phyloP scores from a whole-genome alignment of 2,113 vertebrate species.

The Otocyon megalotis region DNA sequence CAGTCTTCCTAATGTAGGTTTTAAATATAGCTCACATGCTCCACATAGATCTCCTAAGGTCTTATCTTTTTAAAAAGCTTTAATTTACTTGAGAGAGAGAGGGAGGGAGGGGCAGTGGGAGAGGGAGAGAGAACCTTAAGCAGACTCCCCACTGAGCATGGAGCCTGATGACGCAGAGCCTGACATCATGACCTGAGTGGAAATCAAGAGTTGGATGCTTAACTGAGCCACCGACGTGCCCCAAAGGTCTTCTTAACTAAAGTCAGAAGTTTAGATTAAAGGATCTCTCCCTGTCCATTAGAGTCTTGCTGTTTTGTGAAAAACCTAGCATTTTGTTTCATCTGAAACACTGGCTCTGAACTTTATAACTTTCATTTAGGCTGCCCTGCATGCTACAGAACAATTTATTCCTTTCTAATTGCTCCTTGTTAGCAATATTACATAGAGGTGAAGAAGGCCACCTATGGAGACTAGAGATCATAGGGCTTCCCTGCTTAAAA shows the following conservation, averaged over 20 bases:
- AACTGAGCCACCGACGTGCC: background rate
- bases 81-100: background rate
- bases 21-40: background rate
- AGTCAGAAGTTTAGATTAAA: background rate
- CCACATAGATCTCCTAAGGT: background rate
- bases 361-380: background rate
- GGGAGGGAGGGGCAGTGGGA: background rate
- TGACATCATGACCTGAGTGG: background rate
- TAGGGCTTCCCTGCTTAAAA: background rate
- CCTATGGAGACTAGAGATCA: background rate
- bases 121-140: background rate
- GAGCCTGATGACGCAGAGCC: background rate
- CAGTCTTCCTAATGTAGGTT: background rate
- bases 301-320: background rate
- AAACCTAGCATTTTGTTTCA: background rate
- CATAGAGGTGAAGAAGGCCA: background rate
- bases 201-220: background rate
- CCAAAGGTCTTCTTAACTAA: background rate
- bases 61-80: background rate
- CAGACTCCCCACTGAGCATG: fast-evolving
- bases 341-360: background rate
- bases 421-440: background rate
- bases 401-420: background rate
- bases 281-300: background rate
- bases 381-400: background rate